Conservation (phyloP, 2,888 invertebrate species). For the Zele albiditarsus region DNA sequence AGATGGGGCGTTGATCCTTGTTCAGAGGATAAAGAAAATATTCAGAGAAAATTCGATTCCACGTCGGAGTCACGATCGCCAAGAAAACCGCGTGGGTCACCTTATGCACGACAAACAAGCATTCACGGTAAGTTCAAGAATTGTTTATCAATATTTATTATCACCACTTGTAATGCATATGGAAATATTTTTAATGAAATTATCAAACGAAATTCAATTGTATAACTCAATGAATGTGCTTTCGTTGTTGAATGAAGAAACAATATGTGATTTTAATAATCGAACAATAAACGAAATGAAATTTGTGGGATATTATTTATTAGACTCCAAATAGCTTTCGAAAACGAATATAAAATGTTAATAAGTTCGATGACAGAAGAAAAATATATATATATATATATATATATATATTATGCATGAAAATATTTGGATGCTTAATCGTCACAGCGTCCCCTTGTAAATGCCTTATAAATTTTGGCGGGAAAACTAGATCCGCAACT, state of each 20-base stretch:
- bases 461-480: constrained; percentile 59
- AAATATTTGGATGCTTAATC: background rate
- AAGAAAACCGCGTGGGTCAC: constrained; percentile 59
- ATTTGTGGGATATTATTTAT: constrained; percentile 9
- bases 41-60: constrained; percentile 57
- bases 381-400: background rate
- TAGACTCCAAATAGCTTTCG: constrained; percentile 27
- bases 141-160: background rate
- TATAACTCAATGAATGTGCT: background rate
- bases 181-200: too few species aligned
- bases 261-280: constrained; percentile 7
- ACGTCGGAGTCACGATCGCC: constrained; percentile 57
- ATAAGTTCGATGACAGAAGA: constrained; percentile 36
- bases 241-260: background rate
- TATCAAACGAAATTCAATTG: too few species aligned
- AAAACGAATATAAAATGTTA: constrained; percentile 21
- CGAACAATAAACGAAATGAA: constrained; percentile 23
- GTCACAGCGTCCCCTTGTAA: constrained; percentile 11
- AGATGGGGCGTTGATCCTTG: constrained; percentile 77
- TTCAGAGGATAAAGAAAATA: constrained; percentile 67
- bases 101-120: constrained; percentile 66
- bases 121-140: constrained; percentile 65
- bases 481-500: constrained; percentile 54
- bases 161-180: too few species aligned
- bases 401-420: background rate